Evolutionary conservation across 1,140 invertebrate species (phyloP).

Genomic region (Dryas iulia): DNA sequence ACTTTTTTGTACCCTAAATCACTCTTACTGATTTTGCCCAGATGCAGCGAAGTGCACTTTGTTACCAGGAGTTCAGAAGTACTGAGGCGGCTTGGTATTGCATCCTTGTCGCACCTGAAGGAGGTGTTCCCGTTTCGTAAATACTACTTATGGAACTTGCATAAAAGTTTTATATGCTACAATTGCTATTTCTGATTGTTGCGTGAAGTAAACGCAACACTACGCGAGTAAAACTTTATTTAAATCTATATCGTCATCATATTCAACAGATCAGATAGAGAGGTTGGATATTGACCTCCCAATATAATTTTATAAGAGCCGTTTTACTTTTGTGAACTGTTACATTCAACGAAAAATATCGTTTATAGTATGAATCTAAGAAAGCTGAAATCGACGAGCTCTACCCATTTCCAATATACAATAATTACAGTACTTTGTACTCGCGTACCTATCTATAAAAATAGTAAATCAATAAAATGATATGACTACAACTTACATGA

Average conservation of each 20-base stretch:
- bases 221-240: not conserved
- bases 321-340: not conserved
- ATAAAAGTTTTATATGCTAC: not conserved
- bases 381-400: not conserved
- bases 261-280: too few relatives aligned
- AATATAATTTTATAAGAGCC: not conserved
- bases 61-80: conserved; percentile 10
- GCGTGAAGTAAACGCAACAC: not conserved
- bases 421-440: too few relatives aligned
- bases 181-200: not conserved
- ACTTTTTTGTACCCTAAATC: too few relatives aligned
- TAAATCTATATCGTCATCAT: too few relatives aligned
- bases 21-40: too few relatives aligned
- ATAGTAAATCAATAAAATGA: too few relatives aligned
- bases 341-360: not conserved
- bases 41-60: conserved; percentile 14
- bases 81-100: not conserved
- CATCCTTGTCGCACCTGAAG: not conserved
- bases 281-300: too few relatives aligned
- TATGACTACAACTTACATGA: too few relatives aligned
- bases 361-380: not conserved
- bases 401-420: not conserved
- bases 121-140: not conserved
- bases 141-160: not conserved
- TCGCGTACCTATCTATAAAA: too few relatives aligned